phyloP scores from a whole-genome alignment of 2,797 vertebrate species.

The Xerus rutilus region DNA sequence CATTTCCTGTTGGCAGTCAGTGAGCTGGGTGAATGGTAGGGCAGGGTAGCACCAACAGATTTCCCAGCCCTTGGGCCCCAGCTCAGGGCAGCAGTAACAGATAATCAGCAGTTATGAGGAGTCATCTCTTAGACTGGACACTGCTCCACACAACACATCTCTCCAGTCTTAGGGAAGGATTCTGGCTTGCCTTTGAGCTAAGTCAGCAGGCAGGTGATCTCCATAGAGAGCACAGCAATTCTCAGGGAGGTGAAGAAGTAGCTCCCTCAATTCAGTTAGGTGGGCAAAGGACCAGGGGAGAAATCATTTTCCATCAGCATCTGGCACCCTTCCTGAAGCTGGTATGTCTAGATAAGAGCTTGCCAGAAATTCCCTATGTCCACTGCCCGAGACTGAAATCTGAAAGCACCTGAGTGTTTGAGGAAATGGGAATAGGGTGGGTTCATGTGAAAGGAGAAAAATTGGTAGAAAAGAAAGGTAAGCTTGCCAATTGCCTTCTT shows the following conservation, averaged over 20 bases:
- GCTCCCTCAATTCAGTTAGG: conserved; percentile 13
- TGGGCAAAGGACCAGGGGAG: conserved; percentile 24
- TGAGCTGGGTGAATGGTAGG: conserved; percentile 71
- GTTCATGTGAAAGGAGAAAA: conserved; percentile 52
- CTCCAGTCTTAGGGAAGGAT: conserved; percentile 61
- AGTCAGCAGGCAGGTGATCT: conserved; percentile 66
- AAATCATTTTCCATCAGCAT: conserved; percentile 28
- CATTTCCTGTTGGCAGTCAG: conserved; percentile 79
- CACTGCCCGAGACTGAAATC: conserved; percentile 76
- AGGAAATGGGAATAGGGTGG: background rate
- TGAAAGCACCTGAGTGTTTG: conserved; percentile 83
- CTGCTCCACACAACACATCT: conserved; percentile 57
- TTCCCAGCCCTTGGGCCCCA: conserved; percentile 78
- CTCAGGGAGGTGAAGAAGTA: conserved; percentile 46
- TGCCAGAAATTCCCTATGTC: conserved; percentile 65
- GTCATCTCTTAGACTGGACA: conserved; percentile 65
- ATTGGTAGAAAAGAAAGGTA: conserved; percentile 61
- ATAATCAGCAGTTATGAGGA: conserved; percentile 77
- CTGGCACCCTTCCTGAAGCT: conserved; percentile 60
- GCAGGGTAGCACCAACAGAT: conserved; percentile 77
- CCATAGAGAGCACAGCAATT: conserved; percentile 61
- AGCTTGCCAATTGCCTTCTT: conserved; percentile 73
- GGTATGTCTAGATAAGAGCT: conserved; percentile 55
- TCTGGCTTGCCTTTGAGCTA: conserved; percentile 67
- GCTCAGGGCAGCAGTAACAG: conserved; percentile 81